Evolutionary conservation across 2,888 invertebrate species (phyloP), one percentile per base, ranked within the genome.

Genomic region (Stictocephala bisonia): DNA sequence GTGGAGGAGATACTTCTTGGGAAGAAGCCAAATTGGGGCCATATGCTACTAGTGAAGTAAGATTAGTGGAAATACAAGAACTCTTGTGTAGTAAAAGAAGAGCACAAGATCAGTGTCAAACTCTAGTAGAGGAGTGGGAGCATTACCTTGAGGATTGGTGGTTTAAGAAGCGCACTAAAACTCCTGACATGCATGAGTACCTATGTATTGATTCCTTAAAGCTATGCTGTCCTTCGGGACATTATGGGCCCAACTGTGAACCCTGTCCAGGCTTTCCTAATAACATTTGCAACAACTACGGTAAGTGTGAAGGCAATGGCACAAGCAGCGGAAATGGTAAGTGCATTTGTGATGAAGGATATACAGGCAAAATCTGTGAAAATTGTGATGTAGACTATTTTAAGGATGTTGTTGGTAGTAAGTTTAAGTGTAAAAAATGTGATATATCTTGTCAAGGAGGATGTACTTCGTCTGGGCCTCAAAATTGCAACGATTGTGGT

Each of bases 1-100:
- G 94, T 80, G 97, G 97, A 2, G 97, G 97, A 0, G 96, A 97
- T 83, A 90, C 95, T 0, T 95, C 94, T 3, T 97, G 96, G 95
- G 97, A 97, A 82, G 94, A 95, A 83, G 91, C 94, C 81, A 94
- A 94, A 79, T 84, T 94, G 68, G 90, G 91, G 66, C 90, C 91
- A 0, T 97, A 96, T 83, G 89, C 91, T 76, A 91, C 88, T 9
- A 95, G 96, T 83, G 97, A 97, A 86, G 90, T 97, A 24, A 88
- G 98, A 60, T 86, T 97, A 44, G 90, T 95, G 13, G 98, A 98
- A 84, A 95, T 97, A 69, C 93, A 96, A 84, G 97, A 97, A 81
- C 86, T 90, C 22, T 85, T 97, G 6, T 98, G 98, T 83, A 94
- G 94, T 75, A 87, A 91, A 0, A 86, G 86, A 53, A 90, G 90